Conservation (phyloP, 2,888 invertebrate genomes). For the Microplitis deprimator region DNA sequence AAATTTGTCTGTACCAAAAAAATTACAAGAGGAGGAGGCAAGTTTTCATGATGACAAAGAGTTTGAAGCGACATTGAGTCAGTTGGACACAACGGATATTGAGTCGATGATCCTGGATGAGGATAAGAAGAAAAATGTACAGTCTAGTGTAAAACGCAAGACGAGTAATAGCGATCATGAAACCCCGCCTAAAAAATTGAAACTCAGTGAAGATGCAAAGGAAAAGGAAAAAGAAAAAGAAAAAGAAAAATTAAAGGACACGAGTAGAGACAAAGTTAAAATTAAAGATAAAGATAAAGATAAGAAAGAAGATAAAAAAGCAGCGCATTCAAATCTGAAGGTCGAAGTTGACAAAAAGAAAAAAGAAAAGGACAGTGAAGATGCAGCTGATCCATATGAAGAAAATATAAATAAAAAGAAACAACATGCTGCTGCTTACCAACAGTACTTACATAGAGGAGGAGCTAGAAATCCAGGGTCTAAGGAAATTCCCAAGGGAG, state of each 20-base stretch:
- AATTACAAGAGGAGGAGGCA: slow-evolving; percentile 58
- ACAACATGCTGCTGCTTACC: slow-evolving; percentile 79
- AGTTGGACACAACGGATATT: slow-evolving; percentile 73
- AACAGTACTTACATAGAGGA: slow-evolving; percentile 83
- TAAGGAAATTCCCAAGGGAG: slow-evolving; percentile 88
- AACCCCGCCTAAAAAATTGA: slow-evolving; percentile 44
- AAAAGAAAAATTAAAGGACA: slow-evolving; percentile 30
- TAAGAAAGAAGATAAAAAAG: slow-evolving; percentile 8
- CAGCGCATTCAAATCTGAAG: slow-evolving; percentile 23
- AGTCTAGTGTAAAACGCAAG: slow-evolving; percentile 32
- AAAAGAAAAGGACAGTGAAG: slow-evolving; percentile 31
- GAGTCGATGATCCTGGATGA: slow-evolving; percentile 69
- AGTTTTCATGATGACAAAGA: slow-evolving; percentile 78
- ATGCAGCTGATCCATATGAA: slow-evolving; percentile 75
- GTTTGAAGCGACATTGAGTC: slow-evolving; percentile 79
- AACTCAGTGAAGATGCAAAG: slow-evolving; percentile 29
- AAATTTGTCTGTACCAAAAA: slow-evolving; percentile 67
- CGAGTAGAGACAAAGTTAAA: slow-evolving; percentile 1
- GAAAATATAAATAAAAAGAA: slow-evolving; percentile 80
- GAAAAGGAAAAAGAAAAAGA: slow-evolving; percentile 34
- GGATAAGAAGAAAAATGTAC: slow-evolving; percentile 47
- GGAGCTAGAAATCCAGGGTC: slow-evolving; percentile 87
- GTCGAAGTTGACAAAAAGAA: slow-evolving; percentile 48
- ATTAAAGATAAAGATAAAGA: slow-evolving; percentile 8
- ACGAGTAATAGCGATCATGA: slow-evolving; percentile 38